These are phyloP conservation scores for Dolichomitus sp. DNA, from an alignment of 2,888 invertebrate genomes.

Conservation along the genomic window DNA sequence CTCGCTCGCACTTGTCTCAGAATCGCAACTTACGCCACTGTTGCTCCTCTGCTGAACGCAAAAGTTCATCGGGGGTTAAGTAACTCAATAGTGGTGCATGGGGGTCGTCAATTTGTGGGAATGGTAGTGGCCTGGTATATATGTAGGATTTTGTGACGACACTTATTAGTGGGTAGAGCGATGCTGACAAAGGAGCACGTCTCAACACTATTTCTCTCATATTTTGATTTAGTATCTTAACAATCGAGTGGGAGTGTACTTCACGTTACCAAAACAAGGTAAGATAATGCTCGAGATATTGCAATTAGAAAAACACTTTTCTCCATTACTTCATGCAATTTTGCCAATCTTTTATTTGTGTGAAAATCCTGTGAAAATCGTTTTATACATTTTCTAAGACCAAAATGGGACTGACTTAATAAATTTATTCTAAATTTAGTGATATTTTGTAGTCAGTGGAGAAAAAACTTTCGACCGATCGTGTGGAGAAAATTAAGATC, in stretches of 20 bases:
- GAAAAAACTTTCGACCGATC: too few relatives aligned
- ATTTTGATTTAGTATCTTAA: constrained; percentile 2
- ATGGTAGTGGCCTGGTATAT: constrained; percentile 66
- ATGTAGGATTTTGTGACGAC: constrained; percentile 72
- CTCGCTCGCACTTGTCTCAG: constrained; percentile 19
- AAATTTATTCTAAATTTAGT: too few relatives aligned
- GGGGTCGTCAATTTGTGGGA: constrained; percentile 67
- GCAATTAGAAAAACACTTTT: neutral
- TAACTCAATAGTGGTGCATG: constrained; percentile 73
- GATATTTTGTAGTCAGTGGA: too few relatives aligned
- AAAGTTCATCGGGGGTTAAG: constrained; percentile 73
- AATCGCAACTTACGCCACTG: constrained; percentile 58
- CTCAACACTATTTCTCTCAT: constrained; percentile 6
- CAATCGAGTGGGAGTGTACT: neutral
- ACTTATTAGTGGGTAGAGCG: constrained; percentile 68
- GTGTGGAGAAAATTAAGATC: too few relatives aligned
- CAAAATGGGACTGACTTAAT: too few relatives aligned
- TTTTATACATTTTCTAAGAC: too few relatives aligned
- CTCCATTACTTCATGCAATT: neutral
- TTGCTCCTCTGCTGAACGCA: constrained; percentile 40
- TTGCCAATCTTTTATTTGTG: neutral
- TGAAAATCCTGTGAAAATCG: too few relatives aligned
- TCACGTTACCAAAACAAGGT: neutral
- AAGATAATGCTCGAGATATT: neutral
- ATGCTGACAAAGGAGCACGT: constrained; percentile 56